Conservation (phyloP, 2,888 invertebrate species). For the Nomada ruficornis region DNA sequence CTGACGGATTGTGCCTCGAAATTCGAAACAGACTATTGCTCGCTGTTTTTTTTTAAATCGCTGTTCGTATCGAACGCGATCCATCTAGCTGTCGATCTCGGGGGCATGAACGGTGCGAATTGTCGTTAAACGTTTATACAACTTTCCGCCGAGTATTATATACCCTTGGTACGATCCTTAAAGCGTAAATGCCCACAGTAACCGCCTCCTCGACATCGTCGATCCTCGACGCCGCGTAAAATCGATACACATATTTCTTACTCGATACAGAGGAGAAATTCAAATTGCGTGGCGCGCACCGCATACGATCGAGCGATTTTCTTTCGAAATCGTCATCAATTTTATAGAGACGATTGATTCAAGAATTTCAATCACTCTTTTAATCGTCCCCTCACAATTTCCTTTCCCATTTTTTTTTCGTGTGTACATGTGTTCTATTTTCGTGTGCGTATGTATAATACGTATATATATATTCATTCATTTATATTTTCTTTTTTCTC, state of each 20-base stretch:
- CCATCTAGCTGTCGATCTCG: too few relatives aligned
- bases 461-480: constrained; percentile 53
- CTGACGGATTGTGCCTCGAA: too few relatives aligned
- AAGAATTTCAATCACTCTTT: constrained; percentile 1
- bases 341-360: neutral
- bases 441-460: constrained; percentile 13
- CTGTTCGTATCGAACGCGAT: too few relatives aligned
- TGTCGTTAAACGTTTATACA: too few relatives aligned
- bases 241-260: constrained; percentile 31
- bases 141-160: neutral
- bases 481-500: constrained; percentile 51
- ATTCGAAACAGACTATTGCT: too few relatives aligned
- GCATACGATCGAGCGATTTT: constrained; percentile 59
- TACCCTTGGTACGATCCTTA: neutral
- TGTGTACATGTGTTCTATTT: constrained; percentile 10
- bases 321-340: constrained; percentile 50
- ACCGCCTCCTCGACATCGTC: constrained; percentile 20
- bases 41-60: too few relatives aligned
- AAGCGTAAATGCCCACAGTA: constrained; percentile 40
- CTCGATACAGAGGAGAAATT: constrained; percentile 40
- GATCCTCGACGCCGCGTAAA: constrained; percentile 21
- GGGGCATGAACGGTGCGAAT: too few relatives aligned
- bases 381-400: constrained; percentile 1
- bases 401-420: constrained; percentile 42
- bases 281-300: constrained; percentile 47